Evolutionary conservation across 2,888 invertebrate species (phyloP).

Genomic region (Scaptomyza polygonia): DNA sequence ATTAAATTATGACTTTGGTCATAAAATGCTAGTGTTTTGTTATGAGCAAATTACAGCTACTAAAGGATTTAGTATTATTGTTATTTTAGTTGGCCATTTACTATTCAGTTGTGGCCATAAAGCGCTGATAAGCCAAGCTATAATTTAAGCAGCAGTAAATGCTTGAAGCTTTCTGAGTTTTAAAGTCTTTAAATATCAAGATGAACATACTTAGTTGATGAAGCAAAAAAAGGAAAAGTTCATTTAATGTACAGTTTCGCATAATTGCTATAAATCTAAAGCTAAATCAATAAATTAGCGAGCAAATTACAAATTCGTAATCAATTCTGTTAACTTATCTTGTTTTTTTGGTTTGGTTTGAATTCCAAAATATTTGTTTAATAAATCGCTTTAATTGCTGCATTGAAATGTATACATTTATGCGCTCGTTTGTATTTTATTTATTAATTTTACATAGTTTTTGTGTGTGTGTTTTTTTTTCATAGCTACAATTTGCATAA

Average conservation of each 20-base stretch:
- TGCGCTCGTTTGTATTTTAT: constrained; percentile 8
- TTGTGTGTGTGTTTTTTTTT: constrained; percentile 9
- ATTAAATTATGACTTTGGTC: constrained; percentile 53
- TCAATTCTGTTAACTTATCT: not conserved
- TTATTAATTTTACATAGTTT: constrained; percentile 7
- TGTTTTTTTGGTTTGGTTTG: no score
- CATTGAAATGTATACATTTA: not conserved
- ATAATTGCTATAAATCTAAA: not conserved
- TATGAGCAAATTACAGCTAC: constrained; percentile 44
- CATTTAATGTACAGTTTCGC: no score
- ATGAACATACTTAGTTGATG: not conserved
- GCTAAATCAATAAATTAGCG: not conserved
- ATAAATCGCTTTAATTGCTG: constrained; percentile 1
- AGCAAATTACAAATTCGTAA: no score
- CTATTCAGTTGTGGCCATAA: constrained; percentile 21
- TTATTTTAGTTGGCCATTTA: constrained; percentile 4
- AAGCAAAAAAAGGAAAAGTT: no score
- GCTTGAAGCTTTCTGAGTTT: not conserved
- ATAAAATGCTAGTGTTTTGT: constrained; percentile 55
- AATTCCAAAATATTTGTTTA: not conserved
- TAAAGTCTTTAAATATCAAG: not conserved
- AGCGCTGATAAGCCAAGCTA: constrained; percentile 31
- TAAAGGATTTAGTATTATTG: constrained; percentile 54
- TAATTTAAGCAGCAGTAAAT: constrained; percentile 5
- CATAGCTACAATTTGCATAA: constrained; percentile 40